A percentile compares a stretch with the other conserved stretches of the same genome.
Conservation (phyloP, 2,888 invertebrate genomes). For the Ariolimax columbianus region DNA sequence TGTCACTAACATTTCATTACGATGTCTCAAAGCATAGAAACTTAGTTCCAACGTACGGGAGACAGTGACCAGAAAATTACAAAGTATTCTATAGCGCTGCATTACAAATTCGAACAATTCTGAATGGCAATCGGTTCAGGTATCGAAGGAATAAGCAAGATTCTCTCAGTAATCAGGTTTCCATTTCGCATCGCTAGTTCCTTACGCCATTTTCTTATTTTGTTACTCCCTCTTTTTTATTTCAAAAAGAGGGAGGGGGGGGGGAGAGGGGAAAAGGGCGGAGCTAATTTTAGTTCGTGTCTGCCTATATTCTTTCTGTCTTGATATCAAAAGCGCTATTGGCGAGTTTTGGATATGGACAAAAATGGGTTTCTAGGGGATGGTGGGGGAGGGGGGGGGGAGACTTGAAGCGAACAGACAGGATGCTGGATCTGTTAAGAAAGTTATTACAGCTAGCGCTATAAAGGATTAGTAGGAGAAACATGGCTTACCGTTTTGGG, state of each 20-base stretch:
- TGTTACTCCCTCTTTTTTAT: neutral
- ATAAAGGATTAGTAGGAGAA: neutral
- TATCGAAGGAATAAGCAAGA: constrained; percentile 12
- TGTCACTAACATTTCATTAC: neutral
- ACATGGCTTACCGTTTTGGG: neutral
- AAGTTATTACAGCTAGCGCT: neutral
- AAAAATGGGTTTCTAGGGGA: no score
- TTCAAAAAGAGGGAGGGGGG: neutral
- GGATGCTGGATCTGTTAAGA: no score
- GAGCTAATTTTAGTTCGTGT: no score
- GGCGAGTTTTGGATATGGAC: no score
- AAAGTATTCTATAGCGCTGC: neutral
- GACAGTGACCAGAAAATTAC: neutral
- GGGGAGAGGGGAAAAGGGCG: no score
- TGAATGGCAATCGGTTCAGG: neutral
- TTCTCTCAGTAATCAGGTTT: neutral
- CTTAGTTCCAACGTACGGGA: neutral
- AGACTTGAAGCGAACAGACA: no score
- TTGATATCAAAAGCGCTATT: no score
- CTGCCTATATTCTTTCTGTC: no score
- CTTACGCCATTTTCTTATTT: neutral
- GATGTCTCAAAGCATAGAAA: neutral
- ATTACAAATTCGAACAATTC: neutral
- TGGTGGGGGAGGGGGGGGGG: no score
- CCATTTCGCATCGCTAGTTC: neutral